Evolutionary conservation across 2,888 invertebrate genomes (phyloP).

Genomic region (Sinodicranocentrus sp.): DNA sequence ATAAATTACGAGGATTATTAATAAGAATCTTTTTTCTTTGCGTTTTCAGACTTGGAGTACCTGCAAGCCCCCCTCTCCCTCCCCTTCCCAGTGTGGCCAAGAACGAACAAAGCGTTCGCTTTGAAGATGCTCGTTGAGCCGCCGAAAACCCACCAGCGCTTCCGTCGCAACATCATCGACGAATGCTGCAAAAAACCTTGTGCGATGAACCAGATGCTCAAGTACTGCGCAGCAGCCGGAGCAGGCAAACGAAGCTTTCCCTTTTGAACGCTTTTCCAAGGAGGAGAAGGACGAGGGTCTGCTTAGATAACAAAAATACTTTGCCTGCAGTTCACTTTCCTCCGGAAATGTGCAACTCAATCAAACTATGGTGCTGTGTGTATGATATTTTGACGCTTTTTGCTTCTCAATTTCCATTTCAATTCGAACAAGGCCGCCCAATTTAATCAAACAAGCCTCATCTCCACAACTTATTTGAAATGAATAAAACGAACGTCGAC

Average conservation of each 20-base stretch:
- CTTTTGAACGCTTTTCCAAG: neutral
- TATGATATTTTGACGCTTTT: too few species aligned
- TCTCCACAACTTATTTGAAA: too few species aligned
- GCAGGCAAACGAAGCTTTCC: slow-evolving; percentile 27
- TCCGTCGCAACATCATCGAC: slow-evolving; percentile 66
- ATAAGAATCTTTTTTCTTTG: too few species aligned
- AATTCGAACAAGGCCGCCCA: too few species aligned
- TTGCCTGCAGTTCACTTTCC: too few species aligned
- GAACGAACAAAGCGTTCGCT: slow-evolving; percentile 38
- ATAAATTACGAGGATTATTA: too few species aligned
- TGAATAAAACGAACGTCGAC: too few species aligned
- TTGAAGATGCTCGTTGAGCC: slow-evolving; percentile 51
- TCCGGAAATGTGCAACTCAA: too few species aligned
- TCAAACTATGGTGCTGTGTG: too few species aligned
- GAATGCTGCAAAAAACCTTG: slow-evolving; percentile 72
- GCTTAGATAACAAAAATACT: too few species aligned
- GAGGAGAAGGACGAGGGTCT: neutral
- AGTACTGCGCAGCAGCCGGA: slow-evolving; percentile 49
- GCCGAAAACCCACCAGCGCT: slow-evolving; percentile 41
- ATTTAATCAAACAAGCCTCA: too few species aligned
- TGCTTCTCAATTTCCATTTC: too few species aligned
- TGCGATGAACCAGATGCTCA: slow-evolving; percentile 61
- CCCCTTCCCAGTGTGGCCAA: neutral
- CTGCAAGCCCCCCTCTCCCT: neutral
- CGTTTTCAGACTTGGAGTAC: neutral